Conservation (phyloP, 1,140 invertebrate genomes). For the Pentalonia nigronervosa region DNA sequence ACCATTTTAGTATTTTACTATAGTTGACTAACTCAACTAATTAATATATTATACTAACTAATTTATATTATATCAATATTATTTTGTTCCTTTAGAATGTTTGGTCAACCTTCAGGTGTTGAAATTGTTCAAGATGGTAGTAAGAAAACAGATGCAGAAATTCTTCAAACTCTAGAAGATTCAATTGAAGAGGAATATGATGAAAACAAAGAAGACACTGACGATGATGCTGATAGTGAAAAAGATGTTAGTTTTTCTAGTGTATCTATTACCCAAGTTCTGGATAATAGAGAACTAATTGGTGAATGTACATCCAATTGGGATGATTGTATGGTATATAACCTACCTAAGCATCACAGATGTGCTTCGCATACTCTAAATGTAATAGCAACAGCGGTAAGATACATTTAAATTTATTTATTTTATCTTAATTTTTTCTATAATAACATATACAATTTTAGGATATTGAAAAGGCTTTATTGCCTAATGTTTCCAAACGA, state of each 20-base stretch:
- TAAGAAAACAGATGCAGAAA: background rate
- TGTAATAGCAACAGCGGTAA: slow-evolving; percentile 8
- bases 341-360: background rate
- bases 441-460: background rate
- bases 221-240: background rate
- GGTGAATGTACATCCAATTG: background rate
- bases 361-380: slow-evolving; percentile 9
- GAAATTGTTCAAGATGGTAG: background rate
- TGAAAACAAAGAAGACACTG: background rate
- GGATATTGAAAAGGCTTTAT: slow-evolving; percentile 16
- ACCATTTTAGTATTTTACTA: background rate
- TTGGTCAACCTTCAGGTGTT: slow-evolving; percentile 1
- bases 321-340: background rate
- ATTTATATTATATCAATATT: background rate
- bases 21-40: background rate
- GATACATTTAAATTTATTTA: background rate
- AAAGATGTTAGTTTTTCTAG: background rate
- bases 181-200: background rate
- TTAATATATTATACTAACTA: too few relatives aligned
- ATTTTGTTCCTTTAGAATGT: background rate
- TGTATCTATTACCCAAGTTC: background rate
- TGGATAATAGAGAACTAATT: background rate
- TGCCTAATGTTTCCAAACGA: background rate
- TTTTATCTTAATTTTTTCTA: background rate
- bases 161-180: background rate